Percentiles rank a stretch among this genome's conserved stretches.
Evolutionary conservation across 2,113 vertebrate species (phyloP).

Genomic region (Mastomys coucha): DNA sequence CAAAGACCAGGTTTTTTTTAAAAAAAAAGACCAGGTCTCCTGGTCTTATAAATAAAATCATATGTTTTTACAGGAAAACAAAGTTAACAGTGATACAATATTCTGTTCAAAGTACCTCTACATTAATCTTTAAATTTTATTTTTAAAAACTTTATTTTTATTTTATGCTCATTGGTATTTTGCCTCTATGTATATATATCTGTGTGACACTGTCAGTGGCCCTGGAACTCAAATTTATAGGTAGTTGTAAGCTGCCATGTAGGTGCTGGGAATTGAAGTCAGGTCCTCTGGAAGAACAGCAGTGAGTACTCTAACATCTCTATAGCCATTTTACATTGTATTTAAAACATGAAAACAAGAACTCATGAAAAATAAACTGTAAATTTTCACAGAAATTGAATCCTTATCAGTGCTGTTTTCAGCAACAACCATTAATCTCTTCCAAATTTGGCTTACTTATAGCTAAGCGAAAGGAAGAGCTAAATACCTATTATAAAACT

Average conservation of each 20-base stretch:
- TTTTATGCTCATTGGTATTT: too few species aligned
- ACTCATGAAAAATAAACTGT: slow-evolving; percentile 27
- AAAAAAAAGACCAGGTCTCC: too few species aligned
- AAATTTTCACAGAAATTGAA: background rate
- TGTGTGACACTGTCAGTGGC: background rate
- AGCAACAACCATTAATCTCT: background rate
- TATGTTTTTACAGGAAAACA: too few species aligned
- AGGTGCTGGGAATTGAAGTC: background rate
- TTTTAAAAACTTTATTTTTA: too few species aligned
- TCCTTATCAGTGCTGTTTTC: slow-evolving; percentile 22
- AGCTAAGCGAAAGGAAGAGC: background rate
- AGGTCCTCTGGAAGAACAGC: background rate
- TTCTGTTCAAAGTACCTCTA: too few species aligned
- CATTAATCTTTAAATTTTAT: too few species aligned
- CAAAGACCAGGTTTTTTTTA: too few species aligned
- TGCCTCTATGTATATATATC: too few species aligned
- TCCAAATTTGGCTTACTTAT: background rate
- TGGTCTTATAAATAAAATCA: too few species aligned
- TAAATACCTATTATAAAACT: background rate
- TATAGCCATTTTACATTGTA: background rate
- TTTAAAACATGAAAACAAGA: slow-evolving; percentile 46
- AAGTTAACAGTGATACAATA: too few species aligned
- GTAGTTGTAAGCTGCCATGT: background rate
- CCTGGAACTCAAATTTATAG: background rate
- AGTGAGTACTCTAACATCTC: background rate